phyloP scores from a whole-genome alignment of 1,140 invertebrate species.

The Hirudo medicinalis region DNA sequence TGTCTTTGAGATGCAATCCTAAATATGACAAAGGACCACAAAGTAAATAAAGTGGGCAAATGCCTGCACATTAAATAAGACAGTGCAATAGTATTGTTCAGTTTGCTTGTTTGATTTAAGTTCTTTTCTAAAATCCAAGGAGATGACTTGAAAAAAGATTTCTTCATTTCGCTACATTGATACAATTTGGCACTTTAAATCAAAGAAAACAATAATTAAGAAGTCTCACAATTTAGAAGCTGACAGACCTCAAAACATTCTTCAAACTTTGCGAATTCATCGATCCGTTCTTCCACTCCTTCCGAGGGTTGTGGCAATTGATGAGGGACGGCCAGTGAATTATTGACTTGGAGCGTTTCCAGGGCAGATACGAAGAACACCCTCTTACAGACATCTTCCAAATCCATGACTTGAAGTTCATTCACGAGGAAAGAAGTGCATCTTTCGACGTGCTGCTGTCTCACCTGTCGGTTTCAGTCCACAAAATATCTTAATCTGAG shows the following conservation, averaged over 20 bases:
- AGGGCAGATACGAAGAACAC: constrained; percentile 97
- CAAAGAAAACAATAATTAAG: neutral
- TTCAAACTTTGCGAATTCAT: constrained; percentile 97
- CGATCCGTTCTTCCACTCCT: constrained; percentile 78
- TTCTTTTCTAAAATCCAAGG: neutral
- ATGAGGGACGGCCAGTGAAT: neutral
- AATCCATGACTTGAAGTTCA: constrained; percentile 73
- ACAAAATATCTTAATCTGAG: neutral
- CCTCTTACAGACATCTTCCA: constrained; percentile 73
- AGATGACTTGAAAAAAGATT: neutral
- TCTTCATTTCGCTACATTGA: neutral
- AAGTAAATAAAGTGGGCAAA: neutral
- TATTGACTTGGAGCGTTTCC: constrained; percentile 58
- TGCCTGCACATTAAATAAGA: neutral
- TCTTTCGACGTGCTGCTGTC: constrained; percentile 82
- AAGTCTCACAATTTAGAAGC: neutral
- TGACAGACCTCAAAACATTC: constrained; percentile 65
- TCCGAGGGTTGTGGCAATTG: constrained; percentile 57
- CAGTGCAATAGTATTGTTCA: neutral
- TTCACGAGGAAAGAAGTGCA: constrained; percentile 83
- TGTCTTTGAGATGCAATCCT: constrained; percentile 90
- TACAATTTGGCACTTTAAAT: neutral
- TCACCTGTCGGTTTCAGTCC: constrained; percentile 53
- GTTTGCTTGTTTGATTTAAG: neutral
- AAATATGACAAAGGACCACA: constrained; percentile 13